Percentiles rank a stretch among this genome's conserved stretches.
These are phyloP conservation scores for Danaus plexippus DNA, from an alignment of 1,140 invertebrate genomes.

Conservation along the genomic window DNA sequence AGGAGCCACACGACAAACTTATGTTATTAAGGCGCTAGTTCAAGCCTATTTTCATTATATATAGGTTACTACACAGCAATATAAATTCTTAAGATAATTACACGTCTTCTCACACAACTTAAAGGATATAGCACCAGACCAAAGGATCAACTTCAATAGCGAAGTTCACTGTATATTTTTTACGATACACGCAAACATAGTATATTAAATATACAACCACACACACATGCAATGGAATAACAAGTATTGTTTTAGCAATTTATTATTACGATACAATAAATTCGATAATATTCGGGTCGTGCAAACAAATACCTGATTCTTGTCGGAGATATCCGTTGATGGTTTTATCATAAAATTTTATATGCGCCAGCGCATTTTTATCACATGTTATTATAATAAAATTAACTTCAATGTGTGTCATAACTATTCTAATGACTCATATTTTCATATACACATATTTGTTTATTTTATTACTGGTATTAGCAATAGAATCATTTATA, in stretches of 20 bases:
- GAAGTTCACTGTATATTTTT: too few relatives aligned
- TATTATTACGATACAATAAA: constrained; percentile 26
- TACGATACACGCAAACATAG: too few relatives aligned
- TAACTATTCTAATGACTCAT: too few relatives aligned
- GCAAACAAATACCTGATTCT: constrained; percentile 22
- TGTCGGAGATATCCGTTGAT: constrained; percentile 23
- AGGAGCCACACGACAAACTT: constrained; percentile 46
- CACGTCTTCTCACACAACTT: constrained; percentile 6
- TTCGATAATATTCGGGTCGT: constrained; percentile 22
- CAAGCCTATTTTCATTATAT: constrained; percentile 37
- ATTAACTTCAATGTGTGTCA: constrained; percentile 14
- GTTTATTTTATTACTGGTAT: too few relatives aligned
- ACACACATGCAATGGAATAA: too few relatives aligned
- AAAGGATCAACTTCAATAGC: too few relatives aligned
- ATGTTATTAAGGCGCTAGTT: constrained; percentile 50
- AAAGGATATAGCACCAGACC: too few relatives aligned
- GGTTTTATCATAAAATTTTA: constrained; percentile 34
- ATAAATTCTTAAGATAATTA: constrained; percentile 24
- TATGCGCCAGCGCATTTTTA: constrained; percentile 31
- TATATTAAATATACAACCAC: too few relatives aligned
- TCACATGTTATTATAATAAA: constrained; percentile 26
- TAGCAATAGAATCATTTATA: too few relatives aligned
- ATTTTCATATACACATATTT: too few relatives aligned
- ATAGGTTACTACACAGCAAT: constrained; percentile 12
- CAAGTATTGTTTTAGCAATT: constrained; percentile 15